Base-by-base conservation (phyloP, 2,888 invertebrate genomes). In the Taphrorychus bicolor region DNA sequence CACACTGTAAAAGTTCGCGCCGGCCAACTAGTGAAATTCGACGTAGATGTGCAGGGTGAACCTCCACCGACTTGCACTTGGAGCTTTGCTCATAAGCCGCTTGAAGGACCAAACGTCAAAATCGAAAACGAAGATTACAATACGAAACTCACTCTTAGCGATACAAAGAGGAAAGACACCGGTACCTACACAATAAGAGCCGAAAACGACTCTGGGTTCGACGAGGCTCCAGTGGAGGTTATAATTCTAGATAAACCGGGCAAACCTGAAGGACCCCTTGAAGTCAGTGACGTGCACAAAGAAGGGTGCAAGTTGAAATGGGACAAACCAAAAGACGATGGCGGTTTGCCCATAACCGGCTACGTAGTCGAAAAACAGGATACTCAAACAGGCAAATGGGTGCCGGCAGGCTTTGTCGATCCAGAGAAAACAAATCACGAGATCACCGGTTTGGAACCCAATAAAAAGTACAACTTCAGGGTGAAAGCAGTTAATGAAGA, bases 291-390 rank as follows among this genome's bases (percentile, higher is more conserved):
- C 79, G 88, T 98, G 0, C 95, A 94, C 82, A 94, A 95, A 69
- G 96, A 97, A 81, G 95, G 96, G 59, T 97, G 95, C 79, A 95
- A 94, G 77, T 85, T 98, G 9, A 90, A 92, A 75, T 98, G 98
- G 98, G 91, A 92, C 73, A 94, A 95, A 77, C 98, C 98, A 0
- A 95, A 94, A 81, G 97, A 98, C 82, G 97, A 98, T 73, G 98
- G 98, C 32, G 98, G 97, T 9, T 83, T 95, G 48, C 97, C 97
- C 3, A 88, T 98, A 72, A 92, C 92, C 9, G 91, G 93, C 2
- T 99, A 94, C 82, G 85, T 96, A 1, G 87, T 99, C 70, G 99
- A 99, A 84, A 97, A 97, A 83, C 94, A 96, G 91, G 97, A 97
- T 80, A 87, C 88, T 0, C 86, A 91, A 24, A 91, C 94, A 19